Evolutionary conservation across 2,797 vertebrate species (phyloP).

Genomic region (Euphonia xanthogaster): DNA sequence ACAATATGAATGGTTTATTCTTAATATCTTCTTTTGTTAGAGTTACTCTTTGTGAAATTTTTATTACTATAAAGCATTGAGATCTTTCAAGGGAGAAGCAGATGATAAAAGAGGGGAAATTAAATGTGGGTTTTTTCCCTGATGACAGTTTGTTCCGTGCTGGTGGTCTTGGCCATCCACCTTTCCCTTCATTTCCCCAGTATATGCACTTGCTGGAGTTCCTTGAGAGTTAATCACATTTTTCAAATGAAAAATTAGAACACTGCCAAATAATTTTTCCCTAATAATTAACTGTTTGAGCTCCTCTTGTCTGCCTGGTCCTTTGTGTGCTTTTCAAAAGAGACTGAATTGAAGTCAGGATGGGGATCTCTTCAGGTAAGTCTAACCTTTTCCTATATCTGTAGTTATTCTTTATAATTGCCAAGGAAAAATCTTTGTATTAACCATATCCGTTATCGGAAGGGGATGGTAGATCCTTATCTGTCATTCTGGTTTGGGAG

Average conservation of each 20-base stretch:
- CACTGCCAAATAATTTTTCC: not conserved
- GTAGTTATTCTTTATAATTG: not conserved
- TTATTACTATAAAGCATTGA: not conserved
- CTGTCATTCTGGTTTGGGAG: not conserved
- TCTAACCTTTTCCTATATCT: not conserved
- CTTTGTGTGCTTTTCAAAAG: not conserved
- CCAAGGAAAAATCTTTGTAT: not conserved
- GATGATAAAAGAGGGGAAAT: not conserved
- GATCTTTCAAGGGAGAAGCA: not conserved
- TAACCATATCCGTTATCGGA: not conserved
- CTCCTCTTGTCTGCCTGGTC: not conserved
- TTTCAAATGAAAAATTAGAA: not conserved
- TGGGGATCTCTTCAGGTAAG: not conserved
- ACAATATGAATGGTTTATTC: no score
- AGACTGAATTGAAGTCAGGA: not conserved
- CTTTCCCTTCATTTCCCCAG: not conserved
- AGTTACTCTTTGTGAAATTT: not conserved
- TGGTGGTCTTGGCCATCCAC: not conserved
- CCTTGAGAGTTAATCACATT: not conserved
- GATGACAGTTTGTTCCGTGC: not conserved
- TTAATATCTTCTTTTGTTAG: not conserved
- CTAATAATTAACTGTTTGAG: not conserved
- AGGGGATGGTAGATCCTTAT: not conserved
- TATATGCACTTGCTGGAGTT: not conserved
- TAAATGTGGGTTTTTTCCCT: not conserved